A percentile compares a stretch with the other conserved stretches of the same genome.
Evolutionary conservation across 2,113 vertebrate genomes (phyloP).

Genomic region (Apodemus speciosus): DNA sequence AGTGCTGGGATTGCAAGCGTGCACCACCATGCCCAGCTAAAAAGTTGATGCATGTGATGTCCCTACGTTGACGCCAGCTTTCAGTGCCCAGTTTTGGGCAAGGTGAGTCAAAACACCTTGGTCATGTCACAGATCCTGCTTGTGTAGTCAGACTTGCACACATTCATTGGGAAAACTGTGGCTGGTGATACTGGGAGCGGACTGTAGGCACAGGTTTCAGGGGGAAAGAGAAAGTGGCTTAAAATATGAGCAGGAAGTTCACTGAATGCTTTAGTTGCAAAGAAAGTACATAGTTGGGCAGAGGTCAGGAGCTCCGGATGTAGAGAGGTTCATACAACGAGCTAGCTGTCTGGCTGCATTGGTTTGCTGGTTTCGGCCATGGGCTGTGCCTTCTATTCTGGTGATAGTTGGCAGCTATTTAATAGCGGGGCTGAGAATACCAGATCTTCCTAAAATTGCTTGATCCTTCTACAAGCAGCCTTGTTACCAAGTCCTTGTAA

Average conservation of each 20-base stretch:
- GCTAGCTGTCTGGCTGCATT: too few relatives aligned
- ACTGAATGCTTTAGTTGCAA: neutral
- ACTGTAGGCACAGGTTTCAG: neutral
- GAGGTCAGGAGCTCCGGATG: neutral
- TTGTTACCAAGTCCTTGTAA: neutral
- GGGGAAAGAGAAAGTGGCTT: neutral
- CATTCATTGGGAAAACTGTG: neutral
- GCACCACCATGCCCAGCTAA: neutral
- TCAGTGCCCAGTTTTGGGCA: neutral
- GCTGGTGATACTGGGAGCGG: neutral
- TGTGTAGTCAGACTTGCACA: neutral
- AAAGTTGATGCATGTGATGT: neutral
- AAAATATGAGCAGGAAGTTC: neutral
- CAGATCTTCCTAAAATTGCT: neutral
- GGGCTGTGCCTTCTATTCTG: neutral
- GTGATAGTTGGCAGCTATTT: neutral
- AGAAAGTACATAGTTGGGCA: fast-evolving
- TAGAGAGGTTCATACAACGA: neutral
- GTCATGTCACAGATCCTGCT: neutral
- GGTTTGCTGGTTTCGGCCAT: too few relatives aligned
- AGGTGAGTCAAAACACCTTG: neutral
- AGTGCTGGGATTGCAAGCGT: neutral
- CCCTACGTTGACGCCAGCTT: neutral
- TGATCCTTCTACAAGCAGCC: neutral
- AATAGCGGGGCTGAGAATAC: neutral